Evolutionary conservation across 2,113 vertebrate species (phyloP).

Genomic region (Microtus oregoni): DNA sequence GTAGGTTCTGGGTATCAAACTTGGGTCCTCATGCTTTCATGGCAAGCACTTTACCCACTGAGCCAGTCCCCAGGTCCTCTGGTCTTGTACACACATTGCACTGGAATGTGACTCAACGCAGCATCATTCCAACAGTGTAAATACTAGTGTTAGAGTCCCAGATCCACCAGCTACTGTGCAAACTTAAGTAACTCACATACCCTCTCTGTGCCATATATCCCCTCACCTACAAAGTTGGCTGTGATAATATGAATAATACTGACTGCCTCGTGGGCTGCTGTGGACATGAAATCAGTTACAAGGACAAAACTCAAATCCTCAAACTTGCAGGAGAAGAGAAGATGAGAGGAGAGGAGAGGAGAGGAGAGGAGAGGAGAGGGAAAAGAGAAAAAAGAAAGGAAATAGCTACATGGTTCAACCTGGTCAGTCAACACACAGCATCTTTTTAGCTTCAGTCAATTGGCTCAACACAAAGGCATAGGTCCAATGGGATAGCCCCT

Average conservation of each 20-base stretch:
- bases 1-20: neutral
- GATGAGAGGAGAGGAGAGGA: rapidly evolving
- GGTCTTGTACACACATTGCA: neutral
- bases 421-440: neutral
- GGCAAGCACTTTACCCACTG: neutral
- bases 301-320: neutral
- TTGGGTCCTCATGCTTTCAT: no score
- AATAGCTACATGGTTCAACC: neutral
- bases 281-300: neutral
- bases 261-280: neutral
- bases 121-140: neutral
- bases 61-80: neutral
- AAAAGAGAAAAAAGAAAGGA: neutral
- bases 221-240: neutral
- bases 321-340: neutral
- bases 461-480: neutral
- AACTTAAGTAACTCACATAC: neutral
- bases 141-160: neutral
- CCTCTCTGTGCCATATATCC: neutral
- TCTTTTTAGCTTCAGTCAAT: neutral
- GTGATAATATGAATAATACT: neutral
- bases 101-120: neutral
- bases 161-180: neutral
- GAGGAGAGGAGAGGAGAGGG: no score
- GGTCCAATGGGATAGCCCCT: neutral